Percentiles rank a stretch among this genome's conserved stretches.
These are phyloP conservation scores for Apodemus agrarius DNA, from an alignment of 2,797 vertebrate species.

Conservation along the genomic window DNA sequence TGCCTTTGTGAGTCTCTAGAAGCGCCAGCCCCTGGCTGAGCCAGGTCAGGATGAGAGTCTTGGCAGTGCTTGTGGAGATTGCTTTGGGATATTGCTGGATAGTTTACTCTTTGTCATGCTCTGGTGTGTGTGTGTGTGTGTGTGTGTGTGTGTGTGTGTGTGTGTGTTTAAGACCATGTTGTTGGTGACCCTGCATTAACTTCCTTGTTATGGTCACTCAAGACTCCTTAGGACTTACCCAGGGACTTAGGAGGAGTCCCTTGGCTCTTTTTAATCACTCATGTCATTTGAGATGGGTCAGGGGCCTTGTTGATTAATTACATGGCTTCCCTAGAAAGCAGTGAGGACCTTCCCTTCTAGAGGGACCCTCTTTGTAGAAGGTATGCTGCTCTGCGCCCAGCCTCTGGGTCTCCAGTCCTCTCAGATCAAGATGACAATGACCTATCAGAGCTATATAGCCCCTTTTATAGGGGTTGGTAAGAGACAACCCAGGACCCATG, in stretches of 20 bases:
- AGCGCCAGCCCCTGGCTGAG: neutral
- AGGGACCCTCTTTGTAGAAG: neutral
- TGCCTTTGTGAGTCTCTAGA: neutral
- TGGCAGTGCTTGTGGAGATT: neutral
- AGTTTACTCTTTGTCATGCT: neutral
- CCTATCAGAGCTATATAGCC: neutral
- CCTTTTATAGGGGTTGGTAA: neutral
- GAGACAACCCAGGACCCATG: neutral
- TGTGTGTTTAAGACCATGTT: neutral
- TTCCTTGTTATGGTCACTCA: neutral
- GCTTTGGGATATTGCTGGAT: neutral
- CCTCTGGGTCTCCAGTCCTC: neutral
- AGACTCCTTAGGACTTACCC: neutral
- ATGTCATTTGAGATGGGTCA: neutral
- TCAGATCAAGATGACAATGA: neutral
- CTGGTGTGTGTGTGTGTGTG: too few relatives aligned
- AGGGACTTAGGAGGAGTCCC: neutral
- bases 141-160: too few relatives aligned
- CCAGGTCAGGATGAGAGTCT: neutral
- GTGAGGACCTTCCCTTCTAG: neutral
- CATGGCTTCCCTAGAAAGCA: neutral
- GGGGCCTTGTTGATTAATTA: neutral
- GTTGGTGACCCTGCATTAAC: neutral
- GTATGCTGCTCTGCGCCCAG: neutral
- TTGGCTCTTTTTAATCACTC: neutral